phyloP scores from a whole-genome alignment of 2,888 invertebrate species.

The Andrena bicolor region DNA sequence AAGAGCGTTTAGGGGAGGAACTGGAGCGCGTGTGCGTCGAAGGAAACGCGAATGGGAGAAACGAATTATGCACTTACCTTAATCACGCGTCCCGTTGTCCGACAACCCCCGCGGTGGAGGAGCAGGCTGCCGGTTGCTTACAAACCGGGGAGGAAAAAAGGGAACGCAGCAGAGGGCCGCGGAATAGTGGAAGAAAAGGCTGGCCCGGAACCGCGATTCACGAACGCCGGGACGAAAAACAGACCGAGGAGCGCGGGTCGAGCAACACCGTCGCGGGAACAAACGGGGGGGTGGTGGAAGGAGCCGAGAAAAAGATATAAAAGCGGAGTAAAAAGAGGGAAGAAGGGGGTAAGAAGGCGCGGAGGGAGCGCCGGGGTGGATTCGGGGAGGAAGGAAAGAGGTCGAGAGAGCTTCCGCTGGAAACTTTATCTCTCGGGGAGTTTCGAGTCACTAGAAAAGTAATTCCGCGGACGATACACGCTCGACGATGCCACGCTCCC shows the following conservation, averaged over 20 bases:
- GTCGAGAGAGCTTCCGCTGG: constrained; percentile 27
- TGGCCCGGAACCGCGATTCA: not conserved
- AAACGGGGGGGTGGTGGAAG: not conserved
- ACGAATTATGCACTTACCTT: constrained; percentile 23
- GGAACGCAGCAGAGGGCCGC: not conserved
- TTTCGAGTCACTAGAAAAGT: constrained; percentile 62
- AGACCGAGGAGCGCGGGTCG: not conserved
- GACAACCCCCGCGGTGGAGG: not conserved
- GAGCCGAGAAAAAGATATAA: constrained; percentile 15
- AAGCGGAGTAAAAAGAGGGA: not conserved
- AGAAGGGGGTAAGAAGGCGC: not conserved
- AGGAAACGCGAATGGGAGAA: too few relatives aligned
- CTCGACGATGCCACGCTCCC: constrained; percentile 28
- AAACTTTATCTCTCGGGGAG: constrained; percentile 59
- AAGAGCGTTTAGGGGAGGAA: too few relatives aligned
- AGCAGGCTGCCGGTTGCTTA: not conserved
- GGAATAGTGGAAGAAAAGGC: not conserved
- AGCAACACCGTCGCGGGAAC: constrained; percentile 6
- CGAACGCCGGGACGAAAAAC: not conserved
- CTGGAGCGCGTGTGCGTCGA: not conserved
- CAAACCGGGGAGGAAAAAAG: not conserved
- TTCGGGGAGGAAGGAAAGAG: not conserved
- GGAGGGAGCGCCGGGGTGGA: not conserved
- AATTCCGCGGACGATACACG: constrained; percentile 59
- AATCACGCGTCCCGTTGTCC: constrained; percentile 23